These are phyloP conservation scores for Cichlasoma orientale DNA, from an alignment of 2,797 vertebrate genomes.

Conservation along the genomic window DNA sequence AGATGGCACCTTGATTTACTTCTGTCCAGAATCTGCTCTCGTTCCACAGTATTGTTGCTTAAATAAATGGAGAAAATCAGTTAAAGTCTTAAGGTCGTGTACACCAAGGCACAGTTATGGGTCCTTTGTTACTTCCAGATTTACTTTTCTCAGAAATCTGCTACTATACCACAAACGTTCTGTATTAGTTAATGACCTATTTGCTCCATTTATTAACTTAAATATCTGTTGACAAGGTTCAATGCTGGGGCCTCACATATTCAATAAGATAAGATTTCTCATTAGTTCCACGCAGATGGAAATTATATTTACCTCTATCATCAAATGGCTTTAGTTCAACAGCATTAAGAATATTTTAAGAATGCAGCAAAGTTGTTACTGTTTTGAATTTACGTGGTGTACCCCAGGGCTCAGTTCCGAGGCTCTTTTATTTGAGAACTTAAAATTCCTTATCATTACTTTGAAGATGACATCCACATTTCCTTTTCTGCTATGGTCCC, in stretches of 20 bases:
- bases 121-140: not conserved
- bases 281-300: not conserved
- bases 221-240: not conserved
- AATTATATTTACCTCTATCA: not conserved
- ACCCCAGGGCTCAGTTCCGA: fast-evolving
- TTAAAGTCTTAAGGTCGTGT: not conserved
- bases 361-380: not conserved
- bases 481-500: not conserved
- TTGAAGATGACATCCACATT: not conserved
- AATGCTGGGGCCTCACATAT: not conserved
- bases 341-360: not conserved
- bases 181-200: not conserved
- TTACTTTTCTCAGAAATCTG: not conserved
- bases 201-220: not conserved
- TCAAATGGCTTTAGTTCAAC: not conserved
- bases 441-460: too few relatives aligned
- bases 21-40: not conserved
- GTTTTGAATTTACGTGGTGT: fast-evolving
- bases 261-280: not conserved
- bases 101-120: not conserved
- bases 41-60: not conserved
- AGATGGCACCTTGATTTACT: not conserved
- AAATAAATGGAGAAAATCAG: not conserved
- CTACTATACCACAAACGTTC: too few relatives aligned
- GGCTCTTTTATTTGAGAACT: not conserved